phyloP scores from a whole-genome alignment of 2,113 vertebrate genomes.

The Axis porcinus region DNA sequence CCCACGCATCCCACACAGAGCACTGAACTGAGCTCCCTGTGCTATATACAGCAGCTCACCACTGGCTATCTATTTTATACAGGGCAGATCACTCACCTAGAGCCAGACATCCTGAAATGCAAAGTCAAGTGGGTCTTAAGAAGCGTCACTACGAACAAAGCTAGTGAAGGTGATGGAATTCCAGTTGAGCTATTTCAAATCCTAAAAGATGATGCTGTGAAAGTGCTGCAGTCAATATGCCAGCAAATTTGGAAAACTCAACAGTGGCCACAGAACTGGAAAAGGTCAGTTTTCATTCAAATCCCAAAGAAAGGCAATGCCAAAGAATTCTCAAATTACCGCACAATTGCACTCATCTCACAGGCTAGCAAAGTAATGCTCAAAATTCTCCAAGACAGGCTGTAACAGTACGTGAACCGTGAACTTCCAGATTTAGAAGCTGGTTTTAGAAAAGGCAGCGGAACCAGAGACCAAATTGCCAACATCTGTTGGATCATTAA shows the following conservation, averaged over 20 bases:
- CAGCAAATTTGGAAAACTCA: neutral
- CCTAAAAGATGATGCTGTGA: neutral
- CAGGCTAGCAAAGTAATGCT: neutral
- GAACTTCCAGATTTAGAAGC: neutral
- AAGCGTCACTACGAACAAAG: accelerated
- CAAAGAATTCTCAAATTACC: neutral
- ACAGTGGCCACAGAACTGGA: neutral
- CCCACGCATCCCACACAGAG: neutral
- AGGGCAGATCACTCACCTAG: neutral
- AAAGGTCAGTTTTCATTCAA: neutral
- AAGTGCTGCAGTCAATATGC: neutral
- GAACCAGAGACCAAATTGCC: neutral
- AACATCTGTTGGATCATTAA: neutral
- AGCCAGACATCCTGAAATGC: neutral
- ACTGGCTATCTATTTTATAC: neutral
- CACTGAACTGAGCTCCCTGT: neutral
- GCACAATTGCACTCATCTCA: neutral
- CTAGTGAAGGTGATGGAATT: neutral
- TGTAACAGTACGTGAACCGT: neutral
- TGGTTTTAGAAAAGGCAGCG: neutral
- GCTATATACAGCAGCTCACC: neutral
- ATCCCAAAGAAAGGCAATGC: neutral
- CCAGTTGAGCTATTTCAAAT: neutral
- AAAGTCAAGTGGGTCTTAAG: neutral
- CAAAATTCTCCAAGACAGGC: neutral